Evolutionary conservation across 2,113 vertebrate genomes (phyloP).

Genomic region (Nothoprocta pentlandii): DNA sequence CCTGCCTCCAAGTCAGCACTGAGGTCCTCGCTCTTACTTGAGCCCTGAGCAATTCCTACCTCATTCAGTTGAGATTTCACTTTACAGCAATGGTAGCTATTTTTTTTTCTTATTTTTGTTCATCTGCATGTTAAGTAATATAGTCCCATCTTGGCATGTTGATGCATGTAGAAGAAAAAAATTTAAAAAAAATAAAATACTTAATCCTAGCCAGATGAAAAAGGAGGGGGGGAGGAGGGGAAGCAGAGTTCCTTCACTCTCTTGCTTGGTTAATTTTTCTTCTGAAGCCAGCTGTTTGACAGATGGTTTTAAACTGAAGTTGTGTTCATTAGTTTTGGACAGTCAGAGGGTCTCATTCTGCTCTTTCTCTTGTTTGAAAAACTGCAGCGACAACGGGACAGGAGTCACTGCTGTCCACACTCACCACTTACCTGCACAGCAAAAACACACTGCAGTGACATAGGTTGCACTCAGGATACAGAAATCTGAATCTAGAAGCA

Average conservation of each 20-base stretch:
- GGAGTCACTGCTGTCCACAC: not conserved
- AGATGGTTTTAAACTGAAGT: conserved; percentile 48
- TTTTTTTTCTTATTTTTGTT: not conserved
- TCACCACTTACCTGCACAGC: not conserved
- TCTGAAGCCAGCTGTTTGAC: conserved; percentile 54
- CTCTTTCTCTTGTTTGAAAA: not conserved
- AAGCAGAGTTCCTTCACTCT: conserved; percentile 10
- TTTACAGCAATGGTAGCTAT: not conserved
- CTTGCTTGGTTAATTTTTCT: conserved; percentile 25
- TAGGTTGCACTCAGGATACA: not conserved
- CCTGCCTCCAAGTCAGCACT: not conserved
- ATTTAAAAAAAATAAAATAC: conserved; percentile 47
- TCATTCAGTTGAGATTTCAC: conserved; percentile 12
- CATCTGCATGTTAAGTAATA: conserved; percentile 36
- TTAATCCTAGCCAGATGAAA: conserved; percentile 66
- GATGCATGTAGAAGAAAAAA: conserved; percentile 52
- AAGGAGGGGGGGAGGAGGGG: not conserved
- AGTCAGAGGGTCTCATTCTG: not conserved
- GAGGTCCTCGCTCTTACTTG: not conserved
- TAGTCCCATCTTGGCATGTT: conserved; percentile 19
- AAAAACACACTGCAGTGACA: not conserved
- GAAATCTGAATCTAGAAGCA: not conserved
- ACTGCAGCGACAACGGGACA: not conserved
- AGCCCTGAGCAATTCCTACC: conserved; percentile 1
- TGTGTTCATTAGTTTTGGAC: not conserved